Evolutionary conservation across 2,113 vertebrate genomes (phyloP).

Genomic region (Stomatorhinus ivindoensis): DNA sequence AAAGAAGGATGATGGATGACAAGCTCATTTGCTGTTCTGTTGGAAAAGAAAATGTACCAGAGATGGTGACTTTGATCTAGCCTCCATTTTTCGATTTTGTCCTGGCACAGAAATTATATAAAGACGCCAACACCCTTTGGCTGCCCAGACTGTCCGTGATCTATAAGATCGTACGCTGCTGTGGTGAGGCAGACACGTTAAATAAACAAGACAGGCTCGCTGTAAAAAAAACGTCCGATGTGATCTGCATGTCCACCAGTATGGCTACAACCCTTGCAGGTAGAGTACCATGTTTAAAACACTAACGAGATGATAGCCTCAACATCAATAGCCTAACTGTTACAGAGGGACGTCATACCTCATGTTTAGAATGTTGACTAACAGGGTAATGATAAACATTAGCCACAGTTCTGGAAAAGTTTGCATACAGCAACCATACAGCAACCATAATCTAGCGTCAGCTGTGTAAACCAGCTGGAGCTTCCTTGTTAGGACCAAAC

Average conservation of each 20-base stretch:
- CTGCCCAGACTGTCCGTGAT: not conserved
- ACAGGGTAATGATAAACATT: not conserved
- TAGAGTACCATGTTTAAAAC: not conserved
- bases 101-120: not conserved
- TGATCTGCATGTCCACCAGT: not conserved
- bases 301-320: not conserved
- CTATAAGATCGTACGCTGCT: not conserved
- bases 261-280: not conserved
- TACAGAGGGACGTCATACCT: not conserved
- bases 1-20: not conserved
- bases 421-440: not conserved
- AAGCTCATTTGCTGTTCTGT: not conserved
- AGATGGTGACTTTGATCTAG: not conserved
- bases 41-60: not conserved
- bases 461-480: not conserved
- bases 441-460: not conserved
- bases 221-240: not conserved
- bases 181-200: not conserved
- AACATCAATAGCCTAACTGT: not conserved
- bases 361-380: not conserved
- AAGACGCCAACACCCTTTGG: not conserved
- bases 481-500: not conserved
- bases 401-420: not conserved
- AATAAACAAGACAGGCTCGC: not conserved
- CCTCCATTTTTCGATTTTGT: not conserved